Base-by-base conservation (phyloP, 2,888 invertebrate genomes). In the Eudemis profundana region DNA sequence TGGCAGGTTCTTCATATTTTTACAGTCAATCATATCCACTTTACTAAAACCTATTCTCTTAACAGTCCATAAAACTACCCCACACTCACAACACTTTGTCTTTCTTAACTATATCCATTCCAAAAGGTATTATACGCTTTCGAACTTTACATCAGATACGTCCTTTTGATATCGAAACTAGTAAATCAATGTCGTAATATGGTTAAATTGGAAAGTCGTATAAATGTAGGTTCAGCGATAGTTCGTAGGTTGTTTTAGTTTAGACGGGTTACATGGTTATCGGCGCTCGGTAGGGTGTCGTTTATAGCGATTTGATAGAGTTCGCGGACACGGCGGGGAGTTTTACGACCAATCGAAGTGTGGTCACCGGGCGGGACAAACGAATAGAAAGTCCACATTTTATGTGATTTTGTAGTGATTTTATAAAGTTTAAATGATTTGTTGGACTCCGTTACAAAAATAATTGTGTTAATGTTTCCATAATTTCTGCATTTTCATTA, bases 271-370 rank as follows among this genome's bases (percentile, higher is more conserved):
- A 15, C 15, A 14, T 49, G 23, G 46, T 33, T 56, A 47, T 46
- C 23, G 56, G 29, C 49, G 40, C 21, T 53, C 56, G 23, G 42
- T 50, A 44, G 64, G 57, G 64, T 49, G 57, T 44, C 57, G 57
- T 64, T 64, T 59, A 59, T 17, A 21, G 57, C 50, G 15, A 12
- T 64, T 64, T 64, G 50, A 59, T 64, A 27, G 50, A 64, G 61
- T 53, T n/a, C 50, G 15, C 40, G 59, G 36, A 61, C 60, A 21
- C 15, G 46, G 0, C 2, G 27, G 56, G 33, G 56, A 27, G 14
- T 36, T 62, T 64, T 64, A 64, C 38, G 57, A 57, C 12, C n/a
- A 42, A 8, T 19, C 60, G 40, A 50, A 42, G 57, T 57, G 50
- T 64, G 57, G 57, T 59, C 64, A 59, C 23, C 38, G 47, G 33